These are phyloP conservation scores for Platichthys stellatus DNA, from an alignment of 2,113 vertebrate species.

Conservation along the genomic window DNA sequence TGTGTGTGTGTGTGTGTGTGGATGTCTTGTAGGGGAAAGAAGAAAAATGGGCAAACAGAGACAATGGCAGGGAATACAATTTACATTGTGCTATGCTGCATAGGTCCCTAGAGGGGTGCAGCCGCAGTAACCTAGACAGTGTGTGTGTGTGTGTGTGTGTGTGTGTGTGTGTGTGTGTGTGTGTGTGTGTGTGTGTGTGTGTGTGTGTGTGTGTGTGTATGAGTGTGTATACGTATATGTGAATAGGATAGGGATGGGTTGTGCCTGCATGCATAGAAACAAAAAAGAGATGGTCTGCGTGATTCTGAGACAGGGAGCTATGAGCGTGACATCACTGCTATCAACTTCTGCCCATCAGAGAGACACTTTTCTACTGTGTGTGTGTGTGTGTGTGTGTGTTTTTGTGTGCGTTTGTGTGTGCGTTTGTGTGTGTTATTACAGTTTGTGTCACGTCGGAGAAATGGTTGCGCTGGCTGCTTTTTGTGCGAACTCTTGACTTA, in stretches of 20 bases:
- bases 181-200: slow-evolving; percentile 44
- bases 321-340: slow-evolving; percentile 28
- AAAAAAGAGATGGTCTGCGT: slow-evolving; percentile 7
- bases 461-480: neutral
- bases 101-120: slow-evolving; percentile 52
- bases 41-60: slow-evolving; percentile 79
- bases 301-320: slow-evolving; percentile 2
- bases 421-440: slow-evolving; percentile 8
- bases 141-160: slow-evolving; percentile 38
- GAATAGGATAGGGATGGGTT: slow-evolving; percentile 15
- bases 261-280: slow-evolving; percentile 7
- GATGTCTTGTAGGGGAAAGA: slow-evolving; percentile 43
- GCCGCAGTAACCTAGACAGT: slow-evolving; percentile 47
- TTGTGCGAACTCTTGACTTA: slow-evolving; percentile 22
- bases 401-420: neutral
- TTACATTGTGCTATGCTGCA: slow-evolving; percentile 72
- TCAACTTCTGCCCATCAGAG: slow-evolving; percentile 12
- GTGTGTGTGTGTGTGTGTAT: slow-evolving; percentile 35
- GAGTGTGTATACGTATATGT: slow-evolving; percentile 15
- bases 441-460: slow-evolving; percentile 30
- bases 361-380: neutral
- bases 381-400: neutral
- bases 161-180: slow-evolving; percentile 42
- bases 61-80: slow-evolving; percentile 78
- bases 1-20: slow-evolving; percentile 28